Evolutionary conservation across 2,888 invertebrate genomes (phyloP).

Genomic region (Mimas tiliae): DNA sequence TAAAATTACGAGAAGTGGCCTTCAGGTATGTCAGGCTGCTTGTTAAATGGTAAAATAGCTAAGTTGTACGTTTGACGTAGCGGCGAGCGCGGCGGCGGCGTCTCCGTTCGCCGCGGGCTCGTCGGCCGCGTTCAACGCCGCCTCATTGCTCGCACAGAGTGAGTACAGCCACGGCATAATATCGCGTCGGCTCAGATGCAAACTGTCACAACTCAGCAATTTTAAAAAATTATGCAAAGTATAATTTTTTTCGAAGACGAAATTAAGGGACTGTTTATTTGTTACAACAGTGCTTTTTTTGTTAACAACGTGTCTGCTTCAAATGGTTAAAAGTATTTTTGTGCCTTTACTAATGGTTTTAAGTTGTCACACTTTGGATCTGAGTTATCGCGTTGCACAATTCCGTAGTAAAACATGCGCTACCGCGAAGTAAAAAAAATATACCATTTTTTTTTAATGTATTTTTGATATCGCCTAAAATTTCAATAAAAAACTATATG

Average conservation of each 20-base stretch:
- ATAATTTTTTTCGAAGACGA: too few relatives aligned
- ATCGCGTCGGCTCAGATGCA: not conserved
- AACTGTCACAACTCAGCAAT: constrained; percentile 1
- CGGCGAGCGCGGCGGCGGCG: constrained; percentile 50
- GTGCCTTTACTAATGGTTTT: not conserved
- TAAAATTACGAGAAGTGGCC: too few relatives aligned
- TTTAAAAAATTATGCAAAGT: too few relatives aligned
- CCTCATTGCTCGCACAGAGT: constrained; percentile 94
- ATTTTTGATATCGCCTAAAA: too few relatives aligned
- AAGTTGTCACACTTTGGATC: not conserved
- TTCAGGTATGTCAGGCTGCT: too few relatives aligned
- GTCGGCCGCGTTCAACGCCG: constrained; percentile 87
- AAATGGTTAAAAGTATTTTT: not conserved
- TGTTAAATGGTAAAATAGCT: not conserved
- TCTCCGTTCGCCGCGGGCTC: constrained; percentile 71
- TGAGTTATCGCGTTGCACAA: not conserved
- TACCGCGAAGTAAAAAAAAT: not conserved
- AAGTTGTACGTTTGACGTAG: constrained; percentile 16
- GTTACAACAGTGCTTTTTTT: too few relatives aligned
- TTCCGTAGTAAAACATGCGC: not conserved
- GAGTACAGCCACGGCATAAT: constrained; percentile 76
- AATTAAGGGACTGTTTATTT: too few relatives aligned
- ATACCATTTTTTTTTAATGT: too few relatives aligned
- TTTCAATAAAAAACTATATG: too few relatives aligned
- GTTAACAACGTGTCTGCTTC: too few relatives aligned